phyloP scores from a whole-genome alignment of 2,888 invertebrate genomes.

The Shargacucullia verbasci region DNA sequence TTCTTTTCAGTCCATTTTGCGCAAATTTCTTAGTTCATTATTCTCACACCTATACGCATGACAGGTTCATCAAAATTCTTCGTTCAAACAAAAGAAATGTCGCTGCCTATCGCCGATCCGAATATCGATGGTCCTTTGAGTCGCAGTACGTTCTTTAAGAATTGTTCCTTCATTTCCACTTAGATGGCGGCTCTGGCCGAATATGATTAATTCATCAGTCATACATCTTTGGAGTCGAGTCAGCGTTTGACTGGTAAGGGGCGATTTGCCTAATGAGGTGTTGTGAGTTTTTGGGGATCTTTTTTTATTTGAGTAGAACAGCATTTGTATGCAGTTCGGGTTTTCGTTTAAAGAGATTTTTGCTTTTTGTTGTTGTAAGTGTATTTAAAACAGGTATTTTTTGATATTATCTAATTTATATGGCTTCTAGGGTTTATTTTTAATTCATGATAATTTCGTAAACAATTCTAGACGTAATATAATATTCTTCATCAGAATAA shows the following conservation, averaged over 20 bases:
- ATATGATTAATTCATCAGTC: constrained; percentile 59
- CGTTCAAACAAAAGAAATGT: constrained; percentile 38
- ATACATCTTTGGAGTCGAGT: constrained; percentile 46
- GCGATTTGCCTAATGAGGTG: constrained; percentile 51
- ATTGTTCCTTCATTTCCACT: constrained; percentile 53
- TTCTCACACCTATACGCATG: not conserved
- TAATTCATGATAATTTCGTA: constrained; percentile 22
- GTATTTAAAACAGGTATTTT: no score
- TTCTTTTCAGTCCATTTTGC: no score
- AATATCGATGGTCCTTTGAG: constrained; percentile 19
- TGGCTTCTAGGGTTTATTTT: constrained; percentile 15
- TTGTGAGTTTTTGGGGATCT: constrained; percentile 9
- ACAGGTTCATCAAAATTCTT: constrained; percentile 23
- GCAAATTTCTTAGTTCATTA: no score
- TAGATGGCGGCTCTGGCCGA: constrained; percentile 39
- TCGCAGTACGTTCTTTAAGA: constrained; percentile 26
- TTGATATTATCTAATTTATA: constrained; percentile 25
- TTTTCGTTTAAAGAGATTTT: no score
- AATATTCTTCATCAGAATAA: constrained; percentile 33
- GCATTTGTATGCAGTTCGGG: constrained; percentile 47
- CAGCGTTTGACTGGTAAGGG: constrained; percentile 35
- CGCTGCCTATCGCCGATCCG: constrained; percentile 4
- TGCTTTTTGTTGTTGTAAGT: no score
- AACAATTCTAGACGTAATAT: constrained; percentile 8
- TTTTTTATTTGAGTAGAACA: constrained; percentile 38